Conservation (phyloP, 2,797 vertebrate genomes). For the Stomatorhinus walkeri region DNA sequence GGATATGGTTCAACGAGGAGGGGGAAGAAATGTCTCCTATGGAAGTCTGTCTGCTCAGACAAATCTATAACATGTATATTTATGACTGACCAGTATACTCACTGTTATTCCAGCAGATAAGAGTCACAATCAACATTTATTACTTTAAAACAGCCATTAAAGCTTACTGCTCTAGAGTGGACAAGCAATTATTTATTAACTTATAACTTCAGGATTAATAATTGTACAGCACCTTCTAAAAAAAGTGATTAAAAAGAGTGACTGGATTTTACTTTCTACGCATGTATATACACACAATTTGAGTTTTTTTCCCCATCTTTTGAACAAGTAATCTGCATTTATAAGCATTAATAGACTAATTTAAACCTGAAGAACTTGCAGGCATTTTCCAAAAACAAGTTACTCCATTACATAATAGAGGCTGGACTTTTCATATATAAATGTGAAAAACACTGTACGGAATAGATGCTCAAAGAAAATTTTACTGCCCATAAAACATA, state of each 20-base stretch:
- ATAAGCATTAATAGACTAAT: background rate
- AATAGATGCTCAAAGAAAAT: background rate
- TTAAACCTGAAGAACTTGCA: background rate
- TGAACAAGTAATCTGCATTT: background rate
- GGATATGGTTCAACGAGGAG: conserved; percentile 4
- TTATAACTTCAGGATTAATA: background rate
- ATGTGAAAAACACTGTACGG: background rate
- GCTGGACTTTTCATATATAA: background rate
- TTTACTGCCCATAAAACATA: background rate
- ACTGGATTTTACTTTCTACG: background rate
- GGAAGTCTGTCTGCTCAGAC: conserved; percentile 20
- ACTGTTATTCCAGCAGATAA: background rate
- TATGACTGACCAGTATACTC: conserved; percentile 14
- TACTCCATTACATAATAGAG: background rate
- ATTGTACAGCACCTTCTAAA: background rate
- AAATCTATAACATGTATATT: background rate
- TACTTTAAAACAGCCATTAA: background rate
- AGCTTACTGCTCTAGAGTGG: background rate
- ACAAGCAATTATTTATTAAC: background rate
- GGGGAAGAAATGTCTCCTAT: conserved; percentile 16
- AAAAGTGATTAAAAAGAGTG: background rate
- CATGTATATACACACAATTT: background rate
- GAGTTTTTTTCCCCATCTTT: background rate
- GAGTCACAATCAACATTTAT: background rate
- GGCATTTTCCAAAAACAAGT: background rate